Evolutionary conservation across 2,888 invertebrate genomes (phyloP), one percentile per base, ranked within the genome.

Genomic region (Agriotes lineatus): DNA sequence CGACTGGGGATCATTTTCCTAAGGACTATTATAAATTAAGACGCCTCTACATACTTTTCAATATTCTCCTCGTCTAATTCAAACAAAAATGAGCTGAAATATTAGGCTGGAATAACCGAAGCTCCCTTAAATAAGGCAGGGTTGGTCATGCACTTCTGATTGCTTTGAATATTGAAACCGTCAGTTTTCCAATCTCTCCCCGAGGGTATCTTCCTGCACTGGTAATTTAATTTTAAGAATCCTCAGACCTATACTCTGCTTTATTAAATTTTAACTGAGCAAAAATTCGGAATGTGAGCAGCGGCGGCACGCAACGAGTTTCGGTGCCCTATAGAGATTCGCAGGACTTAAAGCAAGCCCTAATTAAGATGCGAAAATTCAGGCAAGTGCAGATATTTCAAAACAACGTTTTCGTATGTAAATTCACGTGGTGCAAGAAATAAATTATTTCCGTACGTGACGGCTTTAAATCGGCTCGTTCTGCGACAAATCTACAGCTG

Each of bases 191-290:
- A 48, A 22, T 18, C 45, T 45, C 45, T 18, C 20, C 20, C 48
- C 22, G 9, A 2, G 42, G 42, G 9, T 42, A 42, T 18, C 42
- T 18, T 1, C 42, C 16, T 16, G 22, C 19, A n/a, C n/a, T n/a
- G n/a, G n/a, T n/a, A 48, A 48, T 48, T 48, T 22, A 48, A 48
- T 52, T 52, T 52, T 33, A 52, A 52, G 33, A 30, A 48, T 48
- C 22, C 12, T 48, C 12, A 48, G 19, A n/a, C 48, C 12, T n/a
- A n/a, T 22, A n/a, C 22, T 48, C n/a, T 12, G 14, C 33, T 33
- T 52, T 52, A 33, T 52, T 52, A 52, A 48, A 52, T 33, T 52
- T 33, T 33, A 33, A 16, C 52, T 33, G 25, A 52, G 33, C 18
- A 52, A 30, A 30, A 30, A 33, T 35, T 30, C 14, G 3, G 16